Base-by-base conservation (phyloP, 2,888 invertebrate genomes). In the Synanthedon tipuliformis region DNA sequence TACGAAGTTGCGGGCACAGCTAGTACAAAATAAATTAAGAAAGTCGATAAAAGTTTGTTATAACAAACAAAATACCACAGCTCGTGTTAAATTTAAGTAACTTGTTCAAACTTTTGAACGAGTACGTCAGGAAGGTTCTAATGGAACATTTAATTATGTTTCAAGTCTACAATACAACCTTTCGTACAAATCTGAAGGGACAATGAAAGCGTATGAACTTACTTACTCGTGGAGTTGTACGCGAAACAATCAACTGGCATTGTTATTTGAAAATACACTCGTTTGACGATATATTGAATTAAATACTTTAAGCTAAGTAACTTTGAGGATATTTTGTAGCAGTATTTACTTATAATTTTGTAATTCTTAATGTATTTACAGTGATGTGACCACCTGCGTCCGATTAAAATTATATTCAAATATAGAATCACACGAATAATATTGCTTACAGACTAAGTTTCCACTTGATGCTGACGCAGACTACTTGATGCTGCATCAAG, bases 161-260 rank as follows among this genome's bases (percentile, higher is more conserved):
- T 45, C 45, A 45, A n/a, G 45, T 45, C 15, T 45, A 45, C 45
- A 13, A 45, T 45, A 45, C 45, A 45, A 45, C 45, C 45, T 45
- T 45, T 45, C 5, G 45, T 13, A 12, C 15, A 15, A 45, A 45
- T 45, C 45, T 45, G 13, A 45, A 45, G 45, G 15, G 8, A 45
- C 49, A 49, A 49, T 18, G 49, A 11, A 49, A 49, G 11, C 18
- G 16, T 57, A 40, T 50, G 40, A 15, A 16, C 56, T 56, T 51
- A 16, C 56, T 56, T 51, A 58, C 55, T 54, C 60, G 53, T 59
- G 50, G 52, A 58, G 52, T 57, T 57, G 51, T 57, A 59, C 59
- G 63, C 4, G 45, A 50, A 50, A 52, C 49, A 40, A 45, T 23
- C 23, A 4, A 18, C 50, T 12, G 40, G 50, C 41, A 52, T 48